Conservation (phyloP, 2,113 vertebrate genomes). For the Peromyscus polionotus region DNA sequence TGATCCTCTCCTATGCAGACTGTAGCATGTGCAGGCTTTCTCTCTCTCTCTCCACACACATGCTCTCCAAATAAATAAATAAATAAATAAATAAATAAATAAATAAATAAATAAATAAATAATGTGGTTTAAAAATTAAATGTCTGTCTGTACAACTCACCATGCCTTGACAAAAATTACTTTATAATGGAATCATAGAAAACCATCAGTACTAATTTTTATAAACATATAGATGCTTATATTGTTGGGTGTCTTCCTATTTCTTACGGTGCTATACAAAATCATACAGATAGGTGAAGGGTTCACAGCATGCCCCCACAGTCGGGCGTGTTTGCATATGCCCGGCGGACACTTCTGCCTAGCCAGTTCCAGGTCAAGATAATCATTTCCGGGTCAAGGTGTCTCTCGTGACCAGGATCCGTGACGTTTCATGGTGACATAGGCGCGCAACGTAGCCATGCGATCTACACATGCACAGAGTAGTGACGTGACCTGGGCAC, state of each 20-base stretch:
- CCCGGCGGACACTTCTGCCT: no score
- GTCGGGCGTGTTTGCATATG: no score
- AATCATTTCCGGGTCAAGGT: no score
- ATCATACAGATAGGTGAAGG: neutral
- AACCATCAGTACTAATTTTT: conserved; percentile 33
- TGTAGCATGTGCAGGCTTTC: neutral
- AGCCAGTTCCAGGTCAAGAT: no score
- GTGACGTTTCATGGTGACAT: no score
- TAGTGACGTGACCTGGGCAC: no score
- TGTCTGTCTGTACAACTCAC: neutral
- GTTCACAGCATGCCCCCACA: no score
- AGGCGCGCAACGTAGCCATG: no score
- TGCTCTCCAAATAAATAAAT: neutral
- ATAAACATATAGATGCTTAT: conserved; percentile 14
- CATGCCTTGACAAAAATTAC: neutral
- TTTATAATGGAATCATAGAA: conserved; percentile 5
- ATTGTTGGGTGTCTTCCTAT: neutral
- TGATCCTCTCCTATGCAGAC: neutral
- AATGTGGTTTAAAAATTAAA: neutral
- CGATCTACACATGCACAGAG: no score
- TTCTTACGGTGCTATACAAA: neutral
- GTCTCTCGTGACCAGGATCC: no score
- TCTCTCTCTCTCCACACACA: neutral
- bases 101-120: neutral
- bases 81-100: neutral